Conservation (phyloP, 2,113 vertebrate genomes). For the Limanda limanda region DNA sequence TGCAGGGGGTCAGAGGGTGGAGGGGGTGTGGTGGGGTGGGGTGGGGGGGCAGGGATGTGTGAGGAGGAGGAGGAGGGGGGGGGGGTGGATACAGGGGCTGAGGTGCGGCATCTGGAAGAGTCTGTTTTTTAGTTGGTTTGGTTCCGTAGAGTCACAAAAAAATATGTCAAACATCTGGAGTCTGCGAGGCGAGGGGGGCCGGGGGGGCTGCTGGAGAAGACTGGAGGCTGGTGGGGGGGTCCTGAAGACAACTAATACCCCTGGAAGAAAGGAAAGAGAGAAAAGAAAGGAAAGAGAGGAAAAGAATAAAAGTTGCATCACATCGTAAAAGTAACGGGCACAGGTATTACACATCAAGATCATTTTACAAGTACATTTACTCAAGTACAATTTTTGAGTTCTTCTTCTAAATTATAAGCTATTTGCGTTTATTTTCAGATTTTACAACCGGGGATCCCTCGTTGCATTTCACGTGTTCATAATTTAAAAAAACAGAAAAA, state of each 20-base stretch:
- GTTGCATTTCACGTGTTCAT: too few species aligned
- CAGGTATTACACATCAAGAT: too few species aligned
- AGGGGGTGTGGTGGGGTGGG: neutral
- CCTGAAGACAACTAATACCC: slow-evolving; percentile 76
- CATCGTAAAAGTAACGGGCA: too few species aligned
- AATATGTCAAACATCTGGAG: slow-evolving; percentile 78
- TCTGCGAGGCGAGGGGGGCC: slow-evolving; percentile 63
- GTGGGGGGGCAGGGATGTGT: neutral
- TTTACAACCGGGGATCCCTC: too few species aligned
- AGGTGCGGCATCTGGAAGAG: slow-evolving; percentile 70
- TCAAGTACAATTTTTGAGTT: too few species aligned
- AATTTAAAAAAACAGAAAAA: too few species aligned
- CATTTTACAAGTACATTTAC: too few species aligned
- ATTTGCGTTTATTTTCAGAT: too few species aligned
- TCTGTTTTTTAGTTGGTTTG: slow-evolving; percentile 72
- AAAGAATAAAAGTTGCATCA: neutral
- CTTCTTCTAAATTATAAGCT: too few species aligned
- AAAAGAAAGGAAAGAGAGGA: neutral
- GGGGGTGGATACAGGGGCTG: slow-evolving; percentile 12
- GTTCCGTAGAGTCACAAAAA: slow-evolving; percentile 83
- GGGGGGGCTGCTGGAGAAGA: slow-evolving; percentile 51
- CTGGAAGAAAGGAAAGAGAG: slow-evolving; percentile 54
- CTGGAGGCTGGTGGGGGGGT: slow-evolving; percentile 24
- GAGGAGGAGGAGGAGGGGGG: slow-evolving; percentile 5
- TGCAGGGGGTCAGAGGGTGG: slow-evolving; percentile 33